Evolutionary conservation across 2,888 invertebrate genomes (phyloP).

Genomic region (Drepanosiphum platanoidis): DNA sequence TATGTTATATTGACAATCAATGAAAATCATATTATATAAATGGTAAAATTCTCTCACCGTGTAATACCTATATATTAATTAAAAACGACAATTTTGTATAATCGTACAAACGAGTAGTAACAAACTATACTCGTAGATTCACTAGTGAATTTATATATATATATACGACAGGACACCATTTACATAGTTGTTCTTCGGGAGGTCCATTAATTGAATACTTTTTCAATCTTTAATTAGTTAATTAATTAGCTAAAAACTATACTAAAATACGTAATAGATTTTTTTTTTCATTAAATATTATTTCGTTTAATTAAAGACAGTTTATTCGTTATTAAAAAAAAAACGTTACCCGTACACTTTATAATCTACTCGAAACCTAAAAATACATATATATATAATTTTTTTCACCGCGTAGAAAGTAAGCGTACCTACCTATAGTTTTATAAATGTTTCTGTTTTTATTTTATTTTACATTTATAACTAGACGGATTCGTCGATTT

Average conservation of each 20-base stretch:
- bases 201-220: not conserved
- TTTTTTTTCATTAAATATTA: not conserved
- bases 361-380: not conserved
- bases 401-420: not conserved
- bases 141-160: not conserved
- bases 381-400: not conserved
- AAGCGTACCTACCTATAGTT: too few species aligned
- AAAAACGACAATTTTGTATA: too few species aligned
- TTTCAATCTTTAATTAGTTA: not conserved
- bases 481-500: slow-evolving; percentile 38
- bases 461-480: slow-evolving; percentile 24
- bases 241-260: not conserved
- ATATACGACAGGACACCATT: not conserved
- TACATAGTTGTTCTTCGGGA: not conserved
- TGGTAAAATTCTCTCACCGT: too few species aligned
- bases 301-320: not conserved
- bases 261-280: not conserved
- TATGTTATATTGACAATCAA: too few species aligned
- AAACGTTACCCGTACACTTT: too few species aligned
- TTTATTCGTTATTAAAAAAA: not conserved
- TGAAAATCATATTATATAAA: too few species aligned
- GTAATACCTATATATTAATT: too few species aligned
- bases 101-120: not conserved
- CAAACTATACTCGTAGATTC: not conserved
- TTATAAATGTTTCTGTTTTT: not conserved